phyloP scores from a whole-genome alignment of 2,888 invertebrate genomes.

The Amiota communis region DNA sequence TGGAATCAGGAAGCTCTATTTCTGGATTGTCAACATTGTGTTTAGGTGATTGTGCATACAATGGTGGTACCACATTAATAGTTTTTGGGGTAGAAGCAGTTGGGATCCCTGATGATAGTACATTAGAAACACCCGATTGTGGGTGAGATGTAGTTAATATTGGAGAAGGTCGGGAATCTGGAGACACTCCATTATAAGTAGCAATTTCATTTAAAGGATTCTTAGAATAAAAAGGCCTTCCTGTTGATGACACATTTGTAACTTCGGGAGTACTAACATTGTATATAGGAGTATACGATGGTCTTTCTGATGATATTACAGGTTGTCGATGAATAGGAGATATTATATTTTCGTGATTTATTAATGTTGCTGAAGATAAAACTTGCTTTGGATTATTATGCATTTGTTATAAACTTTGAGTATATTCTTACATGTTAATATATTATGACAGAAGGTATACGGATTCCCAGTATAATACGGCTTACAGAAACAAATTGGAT shows the following conservation, averaged over 20 bases:
- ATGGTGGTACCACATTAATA: too few species aligned
- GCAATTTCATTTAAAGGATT: conserved; percentile 39
- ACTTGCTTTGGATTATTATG: conserved; percentile 75
- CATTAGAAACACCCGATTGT: conserved; percentile 44
- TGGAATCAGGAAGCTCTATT: background rate
- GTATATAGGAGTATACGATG: conserved; percentile 34
- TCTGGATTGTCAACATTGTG: conserved; percentile 23
- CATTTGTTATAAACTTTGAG: conserved; percentile 56
- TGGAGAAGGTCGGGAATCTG: conserved; percentile 34
- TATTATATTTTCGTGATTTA: background rate
- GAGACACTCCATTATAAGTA: conserved; percentile 42
- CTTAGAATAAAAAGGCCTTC: conserved; percentile 51
- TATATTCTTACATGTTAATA: conserved; percentile 60
- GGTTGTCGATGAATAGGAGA: conserved; percentile 3
- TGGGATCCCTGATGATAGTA: conserved; percentile 46
- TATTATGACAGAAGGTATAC: conserved; percentile 75
- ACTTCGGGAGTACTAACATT: conserved; percentile 45
- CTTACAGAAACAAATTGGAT: conserved; percentile 78
- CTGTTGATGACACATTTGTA: conserved; percentile 53
- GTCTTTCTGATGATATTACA: conserved; percentile 38
- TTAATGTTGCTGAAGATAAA: background rate
- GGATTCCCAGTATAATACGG: conserved; percentile 79
- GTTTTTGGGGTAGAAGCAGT: background rate
- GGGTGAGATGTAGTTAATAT: conserved; percentile 33
- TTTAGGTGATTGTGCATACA: conserved; percentile 27